A percentile compares a stretch with the other conserved stretches of the same genome.
Conservation (phyloP, 2,797 vertebrate species). For the Trachurus trachurus region DNA sequence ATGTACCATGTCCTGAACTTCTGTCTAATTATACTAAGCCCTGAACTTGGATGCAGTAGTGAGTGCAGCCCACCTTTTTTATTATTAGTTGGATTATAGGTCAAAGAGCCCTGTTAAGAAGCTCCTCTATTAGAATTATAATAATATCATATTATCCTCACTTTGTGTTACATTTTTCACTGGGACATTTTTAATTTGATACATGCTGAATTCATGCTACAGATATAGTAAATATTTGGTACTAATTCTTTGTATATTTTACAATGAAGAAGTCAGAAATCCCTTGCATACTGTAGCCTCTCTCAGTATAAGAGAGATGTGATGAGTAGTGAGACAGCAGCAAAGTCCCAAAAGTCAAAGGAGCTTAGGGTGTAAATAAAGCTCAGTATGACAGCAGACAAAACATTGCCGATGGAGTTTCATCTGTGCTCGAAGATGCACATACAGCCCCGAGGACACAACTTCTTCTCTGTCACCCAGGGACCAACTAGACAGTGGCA, state of each 20-base stretch:
- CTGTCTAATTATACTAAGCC: neutral
- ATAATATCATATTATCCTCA: neutral
- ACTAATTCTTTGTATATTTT: neutral
- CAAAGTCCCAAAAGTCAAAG: slow-evolving; percentile 66
- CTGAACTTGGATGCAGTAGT: neutral
- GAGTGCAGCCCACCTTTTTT: neutral
- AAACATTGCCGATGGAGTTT: slow-evolving; percentile 63
- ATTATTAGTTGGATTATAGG: neutral
- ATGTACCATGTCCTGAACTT: too few relatives aligned
- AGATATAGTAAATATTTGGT: neutral
- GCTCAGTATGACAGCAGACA: slow-evolving; percentile 64
- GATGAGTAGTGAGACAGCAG: slow-evolving; percentile 50
- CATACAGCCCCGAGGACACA: slow-evolving; percentile 65
- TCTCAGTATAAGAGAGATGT: slow-evolving; percentile 11
- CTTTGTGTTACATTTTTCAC: neutral
- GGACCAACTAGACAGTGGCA: slow-evolving; percentile 59
- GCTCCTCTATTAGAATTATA: neutral
- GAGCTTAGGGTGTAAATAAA: slow-evolving; percentile 70
- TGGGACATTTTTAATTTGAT: neutral
- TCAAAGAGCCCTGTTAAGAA: neutral
- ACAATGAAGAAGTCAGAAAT: slow-evolving; percentile 23
- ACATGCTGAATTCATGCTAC: slow-evolving; percentile 1
- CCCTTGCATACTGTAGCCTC: slow-evolving; percentile 14
- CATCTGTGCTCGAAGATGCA: slow-evolving; percentile 53
- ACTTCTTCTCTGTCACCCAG: slow-evolving; percentile 62